Evolutionary conservation across 2,113 vertebrate genomes (phyloP), one percentile per base, ranked within the genome.

Genomic region (Atherinomorus stipes): DNA sequence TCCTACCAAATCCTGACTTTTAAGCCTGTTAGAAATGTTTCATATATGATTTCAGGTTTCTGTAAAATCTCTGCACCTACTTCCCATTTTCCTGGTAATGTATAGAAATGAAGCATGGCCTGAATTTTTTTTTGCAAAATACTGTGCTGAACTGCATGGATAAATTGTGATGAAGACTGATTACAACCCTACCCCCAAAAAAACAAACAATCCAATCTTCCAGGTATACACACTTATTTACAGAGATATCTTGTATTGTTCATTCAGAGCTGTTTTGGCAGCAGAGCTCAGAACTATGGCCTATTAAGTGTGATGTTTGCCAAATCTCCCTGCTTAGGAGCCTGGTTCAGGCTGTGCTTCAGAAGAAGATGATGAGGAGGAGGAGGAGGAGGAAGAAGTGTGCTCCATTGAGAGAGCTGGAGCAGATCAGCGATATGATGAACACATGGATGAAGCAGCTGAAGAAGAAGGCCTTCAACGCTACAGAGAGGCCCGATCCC

Each of bases 401-500:
- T 90, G 78, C 64, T 61, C 92, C 47, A 78, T 85, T 18, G 94
- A 94, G 0, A 94, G 93, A 49, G 85, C 86, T 11, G 90, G 95
- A 54, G 83, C 71, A 34, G 96, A 96, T 3, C 94, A 96, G 51
- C 93, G 93, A 11, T 98, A 97, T 0, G 98, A 99, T 0, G 94
- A 96, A 47, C 92, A 94, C 76, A 78, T 96, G 42, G 96, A 97
- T 23, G 88, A 94, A 78, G 95, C 94, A 5, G 96, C 95, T n/a
- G 96, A 97, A 50, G 94, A 93, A 9, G 91, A 96, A 77, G 96
- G 94, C 85, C 85, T 98, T 54, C 94, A 95, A 87, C 96, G 90
- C 74, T 97, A 98, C 74, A 94, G 95, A n/a, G 95, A 98, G 76
- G 95, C 97, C 67, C 94, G 97, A 15, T 89, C 96, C 52, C 95